phyloP scores from a whole-genome alignment of 2,888 invertebrate genomes.

The Sthenelais limicola region DNA sequence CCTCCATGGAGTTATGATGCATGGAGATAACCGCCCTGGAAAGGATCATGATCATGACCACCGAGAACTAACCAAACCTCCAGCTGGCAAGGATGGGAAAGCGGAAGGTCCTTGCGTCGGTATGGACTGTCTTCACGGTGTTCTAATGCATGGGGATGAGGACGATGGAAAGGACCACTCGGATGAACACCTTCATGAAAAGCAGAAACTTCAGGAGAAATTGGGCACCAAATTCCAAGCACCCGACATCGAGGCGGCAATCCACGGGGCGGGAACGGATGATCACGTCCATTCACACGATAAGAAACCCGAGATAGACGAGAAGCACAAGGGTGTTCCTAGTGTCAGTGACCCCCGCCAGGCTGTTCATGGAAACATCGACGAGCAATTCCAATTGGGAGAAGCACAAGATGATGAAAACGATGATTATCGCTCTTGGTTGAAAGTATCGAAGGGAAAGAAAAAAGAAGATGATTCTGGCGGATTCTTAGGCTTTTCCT shows the following conservation, averaged over 20 bases:
- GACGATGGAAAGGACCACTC: conserved; percentile 31
- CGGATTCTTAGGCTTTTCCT: conserved; percentile 3
- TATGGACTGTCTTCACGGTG: conserved; percentile 56
- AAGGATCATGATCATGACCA: background rate
- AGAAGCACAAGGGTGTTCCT: conserved; percentile 23
- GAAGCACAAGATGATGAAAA: conserved; percentile 7
- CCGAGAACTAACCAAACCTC: conserved; percentile 1
- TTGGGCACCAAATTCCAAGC: background rate
- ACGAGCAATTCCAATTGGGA: background rate
- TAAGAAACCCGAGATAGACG: background rate
- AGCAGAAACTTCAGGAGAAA: conserved; percentile 34
- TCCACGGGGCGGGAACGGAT: conserved; percentile 9
- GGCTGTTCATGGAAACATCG: conserved; percentile 29
- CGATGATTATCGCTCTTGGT: background rate
- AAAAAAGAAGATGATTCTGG: conserved; percentile 14
- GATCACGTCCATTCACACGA: conserved; percentile 40
- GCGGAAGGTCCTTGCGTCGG: conserved; percentile 50
- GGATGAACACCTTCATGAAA: conserved; percentile 45
- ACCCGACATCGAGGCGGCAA: conserved; percentile 16
- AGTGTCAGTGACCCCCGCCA: conserved; percentile 14
- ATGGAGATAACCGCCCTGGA: conserved; percentile 52
- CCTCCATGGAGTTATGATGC: conserved; percentile 61
- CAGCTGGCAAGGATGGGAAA: background rate
- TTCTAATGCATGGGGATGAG: conserved; percentile 58
- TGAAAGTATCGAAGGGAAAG: conserved; percentile 15